phyloP scores from a whole-genome alignment of 2,888 invertebrate genomes.

The Dendrolimus houi region DNA sequence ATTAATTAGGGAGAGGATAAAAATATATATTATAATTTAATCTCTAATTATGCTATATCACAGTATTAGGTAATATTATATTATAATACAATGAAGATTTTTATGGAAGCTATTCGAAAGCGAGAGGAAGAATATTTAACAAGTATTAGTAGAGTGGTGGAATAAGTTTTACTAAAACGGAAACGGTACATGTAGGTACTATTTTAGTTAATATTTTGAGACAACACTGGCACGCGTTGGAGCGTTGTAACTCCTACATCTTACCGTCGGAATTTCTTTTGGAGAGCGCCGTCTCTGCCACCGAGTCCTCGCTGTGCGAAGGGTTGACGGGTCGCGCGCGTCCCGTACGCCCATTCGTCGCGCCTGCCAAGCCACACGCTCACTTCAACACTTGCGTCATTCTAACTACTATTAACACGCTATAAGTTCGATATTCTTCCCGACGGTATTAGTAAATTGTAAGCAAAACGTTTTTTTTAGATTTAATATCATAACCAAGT shows the following conservation, averaged over 20 bases:
- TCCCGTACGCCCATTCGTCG: slow-evolving; percentile 55
- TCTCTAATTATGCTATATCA: too few relatives aligned
- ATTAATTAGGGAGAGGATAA: too few relatives aligned
- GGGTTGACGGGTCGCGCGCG: slow-evolving; percentile 74
- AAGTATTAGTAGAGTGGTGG: slow-evolving; percentile 24
- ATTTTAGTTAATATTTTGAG: slow-evolving; percentile 20
- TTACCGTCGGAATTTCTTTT: slow-evolving; percentile 92
- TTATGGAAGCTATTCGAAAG: slow-evolving; percentile 43
- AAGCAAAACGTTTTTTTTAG: not conserved
- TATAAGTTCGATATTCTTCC: not conserved
- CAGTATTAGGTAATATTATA: too few relatives aligned
- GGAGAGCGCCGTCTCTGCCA: slow-evolving; percentile 86
- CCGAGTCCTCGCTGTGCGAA: slow-evolving; percentile 88
- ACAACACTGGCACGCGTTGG: slow-evolving; percentile 21
- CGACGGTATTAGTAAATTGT: not conserved
- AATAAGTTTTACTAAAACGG: slow-evolving; percentile 39
- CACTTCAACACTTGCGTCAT: slow-evolving; percentile 44
- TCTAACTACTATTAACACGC: slow-evolving; percentile 19
- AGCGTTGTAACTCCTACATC: slow-evolving; percentile 44
- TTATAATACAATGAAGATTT: too few relatives aligned
- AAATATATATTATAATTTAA: too few relatives aligned
- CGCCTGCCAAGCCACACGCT: slow-evolving; percentile 71
- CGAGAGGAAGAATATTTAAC: slow-evolving; percentile 48
- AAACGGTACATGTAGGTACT: slow-evolving; percentile 21
- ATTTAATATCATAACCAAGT: too few relatives aligned